Evolutionary conservation across 2,888 invertebrate genomes (phyloP).

Genomic region (Synergus umbraculus): DNA sequence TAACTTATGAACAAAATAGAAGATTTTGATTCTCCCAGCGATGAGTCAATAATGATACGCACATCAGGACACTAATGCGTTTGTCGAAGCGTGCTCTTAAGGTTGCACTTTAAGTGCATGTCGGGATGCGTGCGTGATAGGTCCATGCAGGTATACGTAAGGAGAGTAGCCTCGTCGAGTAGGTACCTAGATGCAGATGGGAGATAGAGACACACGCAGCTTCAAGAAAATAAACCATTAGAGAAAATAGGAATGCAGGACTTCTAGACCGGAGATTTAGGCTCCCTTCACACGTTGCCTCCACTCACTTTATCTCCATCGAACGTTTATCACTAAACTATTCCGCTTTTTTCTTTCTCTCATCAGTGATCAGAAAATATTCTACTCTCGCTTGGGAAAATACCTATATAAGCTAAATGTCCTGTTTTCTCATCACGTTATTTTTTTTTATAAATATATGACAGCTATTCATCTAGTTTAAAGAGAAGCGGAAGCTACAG

Average conservation of each 20-base stretch:
- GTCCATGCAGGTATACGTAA: conserved; percentile 29
- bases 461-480: no score
- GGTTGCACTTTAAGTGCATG: conserved; percentile 47
- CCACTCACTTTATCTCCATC: conserved; percentile 21
- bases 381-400: neutral
- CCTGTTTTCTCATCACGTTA: no score
- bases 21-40: conserved; percentile 11
- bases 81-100: conserved; percentile 46
- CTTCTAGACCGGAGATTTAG: conserved; percentile 52
- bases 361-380: neutral
- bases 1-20: conserved; percentile 7
- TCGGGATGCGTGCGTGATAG: conserved; percentile 38
- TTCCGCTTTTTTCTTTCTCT: neutral
- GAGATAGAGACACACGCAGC: conserved; percentile 61
- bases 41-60: conserved; percentile 44
- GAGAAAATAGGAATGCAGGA: conserved; percentile 62
- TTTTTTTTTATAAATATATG: no score
- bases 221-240: conserved; percentile 60
- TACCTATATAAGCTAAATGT: neutral
- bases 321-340: conserved; percentile 21
- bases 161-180: conserved; percentile 36
- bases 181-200: conserved; percentile 60
- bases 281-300: conserved; percentile 48
- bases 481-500: no score
- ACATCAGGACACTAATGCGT: conserved; percentile 48